phyloP scores from a whole-genome alignment of 2,113 vertebrate genomes.

The Cyprinodon variegatus region DNA sequence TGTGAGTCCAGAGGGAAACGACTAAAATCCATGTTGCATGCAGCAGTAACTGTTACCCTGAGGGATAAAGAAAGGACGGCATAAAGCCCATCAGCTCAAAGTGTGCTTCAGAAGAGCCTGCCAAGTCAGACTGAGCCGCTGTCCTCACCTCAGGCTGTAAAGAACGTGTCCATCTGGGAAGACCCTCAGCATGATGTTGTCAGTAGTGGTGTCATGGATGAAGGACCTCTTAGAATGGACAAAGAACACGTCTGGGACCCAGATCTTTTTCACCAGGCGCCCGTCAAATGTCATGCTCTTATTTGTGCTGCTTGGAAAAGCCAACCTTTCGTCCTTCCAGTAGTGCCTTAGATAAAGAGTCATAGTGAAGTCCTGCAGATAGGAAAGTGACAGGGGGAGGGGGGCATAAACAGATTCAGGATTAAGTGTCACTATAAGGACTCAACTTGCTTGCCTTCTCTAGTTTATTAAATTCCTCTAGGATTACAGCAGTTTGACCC shows the following conservation, averaged over 20 bases:
- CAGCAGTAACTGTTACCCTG: slow-evolving; percentile 95
- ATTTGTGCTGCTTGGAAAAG: slow-evolving; percentile 90
- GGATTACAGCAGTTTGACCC: slow-evolving; percentile 33
- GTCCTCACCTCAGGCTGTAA: slow-evolving; percentile 93
- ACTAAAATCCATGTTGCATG: slow-evolving; percentile 99
- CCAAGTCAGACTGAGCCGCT: slow-evolving; percentile 2
- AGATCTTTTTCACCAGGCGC: slow-evolving; percentile 94
- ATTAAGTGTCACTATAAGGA: slow-evolving; percentile 37
- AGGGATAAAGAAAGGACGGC: slow-evolving; percentile 28
- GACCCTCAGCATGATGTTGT: slow-evolving; percentile 96
- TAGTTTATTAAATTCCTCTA: slow-evolving; percentile 29
- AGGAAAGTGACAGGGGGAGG: background rate
- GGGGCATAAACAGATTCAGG: slow-evolving; percentile 8
- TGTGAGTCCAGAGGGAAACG: slow-evolving; percentile 95
- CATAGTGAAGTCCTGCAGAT: slow-evolving; percentile 93
- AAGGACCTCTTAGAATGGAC: slow-evolving; percentile 96
- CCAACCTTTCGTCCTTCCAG: slow-evolving; percentile 93
- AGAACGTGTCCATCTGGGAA: slow-evolving; percentile 93
- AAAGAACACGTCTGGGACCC: slow-evolving; percentile 96
- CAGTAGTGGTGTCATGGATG: slow-evolving; percentile 92
- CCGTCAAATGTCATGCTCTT: slow-evolving; percentile 97
- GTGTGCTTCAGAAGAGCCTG: background rate
- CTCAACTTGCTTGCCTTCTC: slow-evolving; percentile 17
- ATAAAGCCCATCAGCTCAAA: slow-evolving; percentile 13
- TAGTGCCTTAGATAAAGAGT: slow-evolving; percentile 95